Conservation (phyloP, 2,797 vertebrate species). For the Typhlichthys eigenmanni region DNA sequence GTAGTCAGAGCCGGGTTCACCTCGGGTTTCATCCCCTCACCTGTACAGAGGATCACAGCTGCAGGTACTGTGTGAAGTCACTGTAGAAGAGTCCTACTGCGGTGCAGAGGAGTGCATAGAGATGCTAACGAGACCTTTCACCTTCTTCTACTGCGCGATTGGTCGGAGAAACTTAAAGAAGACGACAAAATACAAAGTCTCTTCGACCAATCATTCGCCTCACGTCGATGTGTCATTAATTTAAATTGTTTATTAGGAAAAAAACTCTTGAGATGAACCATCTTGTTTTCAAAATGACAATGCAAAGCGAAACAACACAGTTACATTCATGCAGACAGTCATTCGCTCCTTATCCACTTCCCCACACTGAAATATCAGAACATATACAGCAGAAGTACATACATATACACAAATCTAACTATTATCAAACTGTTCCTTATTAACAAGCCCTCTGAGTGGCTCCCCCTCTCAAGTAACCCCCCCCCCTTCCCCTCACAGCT, state of each 20-base stretch:
- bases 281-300: no score
- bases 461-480: conserved; percentile 29
- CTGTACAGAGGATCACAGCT: no score
- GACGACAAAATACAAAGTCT: conserved; percentile 19
- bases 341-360: no score
- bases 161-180: background rate
- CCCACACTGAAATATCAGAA: no score
- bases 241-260: no score
- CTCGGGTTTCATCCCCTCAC: background rate
- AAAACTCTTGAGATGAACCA: no score
- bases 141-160: conserved; percentile 16
- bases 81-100: background rate
- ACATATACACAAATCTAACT: background rate
- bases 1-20: no score
- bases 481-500: conserved; percentile 32
- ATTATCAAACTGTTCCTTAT: conserved; percentile 22
- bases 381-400: no score
- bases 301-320: no score
- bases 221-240: background rate
- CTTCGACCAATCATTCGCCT: conserved; percentile 14
- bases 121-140: background rate
- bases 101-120: background rate
- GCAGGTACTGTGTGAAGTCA: no score
- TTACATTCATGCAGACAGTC: no score
- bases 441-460: conserved; percentile 22